These are phyloP conservation scores for Rotaria magnacalcarata DNA, from an alignment of 2,888 invertebrate genomes.

Conservation along the genomic window DNA sequence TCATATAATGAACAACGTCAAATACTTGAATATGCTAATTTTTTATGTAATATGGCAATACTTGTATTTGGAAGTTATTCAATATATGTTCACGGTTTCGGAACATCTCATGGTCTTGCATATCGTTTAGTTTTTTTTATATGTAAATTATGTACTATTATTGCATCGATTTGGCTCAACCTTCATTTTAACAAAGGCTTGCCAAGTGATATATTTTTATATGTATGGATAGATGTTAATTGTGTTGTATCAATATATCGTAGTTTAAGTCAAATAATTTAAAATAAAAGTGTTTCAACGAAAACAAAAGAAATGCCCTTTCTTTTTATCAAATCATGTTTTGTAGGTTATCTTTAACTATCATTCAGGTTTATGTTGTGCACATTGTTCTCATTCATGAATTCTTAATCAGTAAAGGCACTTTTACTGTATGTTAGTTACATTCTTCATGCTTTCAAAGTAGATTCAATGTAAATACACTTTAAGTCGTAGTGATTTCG, in stretches of 20 bases:
- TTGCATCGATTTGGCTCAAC: not conserved
- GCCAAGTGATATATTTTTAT: not conserved
- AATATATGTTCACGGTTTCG: not conserved
- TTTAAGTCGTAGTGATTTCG: too few relatives aligned
- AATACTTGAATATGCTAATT: constrained; percentile 17
- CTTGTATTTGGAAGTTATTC: constrained; percentile 14
- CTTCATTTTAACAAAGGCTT: constrained; percentile 1
- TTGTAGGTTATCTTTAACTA: too few relatives aligned
- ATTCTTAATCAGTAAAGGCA: too few relatives aligned
- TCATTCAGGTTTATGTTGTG: too few relatives aligned
- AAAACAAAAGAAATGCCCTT: not conserved
- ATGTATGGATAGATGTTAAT: not conserved
- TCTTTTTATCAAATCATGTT: too few relatives aligned
- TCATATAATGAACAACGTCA: constrained; percentile 10
- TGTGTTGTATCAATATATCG: constrained; percentile 5
- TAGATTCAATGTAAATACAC: too few relatives aligned
- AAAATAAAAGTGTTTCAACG: not conserved
- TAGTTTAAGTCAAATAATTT: not conserved
- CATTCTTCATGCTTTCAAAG: too few relatives aligned
- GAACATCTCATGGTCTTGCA: not conserved
- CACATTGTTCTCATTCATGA: too few relatives aligned
- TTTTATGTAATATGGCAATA: constrained; percentile 4
- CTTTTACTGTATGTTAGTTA: too few relatives aligned
- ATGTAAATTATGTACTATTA: not conserved
- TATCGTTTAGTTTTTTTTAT: not conserved